Base-by-base conservation (phyloP, 2,797 vertebrate species). In the Acanthurus lineatus region DNA sequence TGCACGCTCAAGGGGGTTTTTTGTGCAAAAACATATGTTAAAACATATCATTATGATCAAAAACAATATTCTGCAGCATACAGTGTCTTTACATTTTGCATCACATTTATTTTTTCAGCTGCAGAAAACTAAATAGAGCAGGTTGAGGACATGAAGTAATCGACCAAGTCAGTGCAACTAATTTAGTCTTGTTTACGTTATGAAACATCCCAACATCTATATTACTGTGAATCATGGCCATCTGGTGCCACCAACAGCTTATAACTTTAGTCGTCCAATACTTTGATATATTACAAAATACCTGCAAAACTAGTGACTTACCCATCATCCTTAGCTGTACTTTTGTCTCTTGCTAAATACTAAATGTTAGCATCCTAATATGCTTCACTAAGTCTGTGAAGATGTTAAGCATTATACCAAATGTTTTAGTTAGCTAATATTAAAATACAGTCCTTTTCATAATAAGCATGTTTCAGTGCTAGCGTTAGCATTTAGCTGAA, bases 11-110 rank as follows among this genome's bases (percentile, higher is more conserved):
- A 40, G n/a, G 32, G 54, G 77, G 82, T 69, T 69, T 38, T 0
- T 20, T 45, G 40, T 68, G 22, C 20, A 70, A 45, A 61, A 77
- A 77, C 3, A 65, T 45, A 71, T 75, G 51, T 32, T 22, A 73
- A 71, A 73, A 38, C 57, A 73, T 17, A 63, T 69, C 25, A 40
- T n/a, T 61, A 19, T 66, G 52, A 60, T 45, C 61, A 16, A 73
- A 35, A 56, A 68, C 44, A 48, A 40, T 53, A 44, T 59, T n/a
- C 5, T 57, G 20, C 16, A 25, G 11, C 35, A 6, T 76, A 35
- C 10, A 38, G 40, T 22, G 12, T 49, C 19, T 16, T 57, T 47
- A 58, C 28, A 60, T 71, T 28, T 14, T 28, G 40, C 38, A 69
- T 40, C 10, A 12, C 14, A n/a, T 20, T 9, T 35, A 45, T 49